Conservation (phyloP, 2,888 invertebrate genomes). For the Tachystola acroxantha region DNA sequence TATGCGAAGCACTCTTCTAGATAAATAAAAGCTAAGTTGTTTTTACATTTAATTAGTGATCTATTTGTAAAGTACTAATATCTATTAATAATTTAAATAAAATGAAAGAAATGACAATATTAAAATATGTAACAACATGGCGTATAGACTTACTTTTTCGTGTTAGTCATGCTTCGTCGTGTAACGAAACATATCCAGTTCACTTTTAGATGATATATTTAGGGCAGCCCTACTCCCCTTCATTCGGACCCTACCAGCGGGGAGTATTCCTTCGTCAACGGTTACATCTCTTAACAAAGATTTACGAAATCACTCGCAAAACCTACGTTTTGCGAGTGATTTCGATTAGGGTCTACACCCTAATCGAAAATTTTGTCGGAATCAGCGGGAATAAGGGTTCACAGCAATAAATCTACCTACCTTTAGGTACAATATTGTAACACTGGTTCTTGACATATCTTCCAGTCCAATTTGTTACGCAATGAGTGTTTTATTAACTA, state of each 20-base stretch:
- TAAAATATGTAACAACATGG: conserved; percentile 67
- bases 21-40: conserved; percentile 37
- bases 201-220: conserved; percentile 43
- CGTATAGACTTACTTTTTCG: conserved; percentile 63
- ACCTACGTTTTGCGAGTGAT: neutral
- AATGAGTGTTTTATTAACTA: conserved; percentile 71
- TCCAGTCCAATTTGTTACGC: conserved; percentile 69
- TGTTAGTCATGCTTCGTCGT: conserved; percentile 63
- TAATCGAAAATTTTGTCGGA: conserved; percentile 19
- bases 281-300: neutral
- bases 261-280: neutral
- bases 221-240: conserved; percentile 41
- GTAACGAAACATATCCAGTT: conserved; percentile 47
- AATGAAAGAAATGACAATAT: conserved; percentile 66
- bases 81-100: conserved; percentile 58
- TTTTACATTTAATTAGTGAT: conserved; percentile 54
- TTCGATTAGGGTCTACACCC: neutral
- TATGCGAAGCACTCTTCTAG: conserved; percentile 31
- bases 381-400: conserved; percentile 25
- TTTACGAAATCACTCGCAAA: neutral
- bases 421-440: conserved; percentile 41
- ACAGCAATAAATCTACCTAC: conserved; percentile 37
- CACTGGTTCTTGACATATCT: conserved; percentile 61
- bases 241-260: conserved; percentile 25
- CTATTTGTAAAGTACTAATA: conserved; percentile 65